Evolutionary conservation across 2,888 invertebrate species (phyloP).

Genomic region (Tenthredo mesomela): DNA sequence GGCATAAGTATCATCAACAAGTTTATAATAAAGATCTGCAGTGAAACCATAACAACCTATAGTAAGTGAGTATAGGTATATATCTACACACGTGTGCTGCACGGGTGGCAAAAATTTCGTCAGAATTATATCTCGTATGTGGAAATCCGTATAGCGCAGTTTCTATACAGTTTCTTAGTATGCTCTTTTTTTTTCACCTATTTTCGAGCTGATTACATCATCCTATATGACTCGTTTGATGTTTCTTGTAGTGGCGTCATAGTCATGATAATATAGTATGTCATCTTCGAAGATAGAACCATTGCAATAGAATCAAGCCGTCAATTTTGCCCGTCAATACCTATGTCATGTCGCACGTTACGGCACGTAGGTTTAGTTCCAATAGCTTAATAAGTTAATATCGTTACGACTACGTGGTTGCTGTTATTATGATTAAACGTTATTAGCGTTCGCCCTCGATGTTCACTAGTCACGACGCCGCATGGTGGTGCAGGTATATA

Average conservation of each 20-base stretch:
- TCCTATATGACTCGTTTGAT: neutral
- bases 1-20: neutral
- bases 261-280: neutral
- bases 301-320: slow-evolving; percentile 8
- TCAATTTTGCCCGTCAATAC: neutral
- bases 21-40: slow-evolving; percentile 11
- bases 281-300: slow-evolving; percentile 36
- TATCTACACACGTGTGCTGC: slow-evolving; percentile 5
- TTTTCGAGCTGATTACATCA: neutral
- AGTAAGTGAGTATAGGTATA: neutral
- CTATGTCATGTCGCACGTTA: neutral
- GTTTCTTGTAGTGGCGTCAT: neutral
- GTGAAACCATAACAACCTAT: neutral
- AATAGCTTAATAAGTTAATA: slow-evolving; percentile 37
- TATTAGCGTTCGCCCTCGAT: slow-evolving; percentile 43
- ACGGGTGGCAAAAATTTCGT: slow-evolving; percentile 14
- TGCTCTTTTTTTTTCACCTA: neutral
- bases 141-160: neutral
- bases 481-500: slow-evolving; percentile 2
- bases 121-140: slow-evolving; percentile 5
- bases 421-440: slow-evolving; percentile 39
- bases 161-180: neutral
- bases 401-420: slow-evolving; percentile 25
- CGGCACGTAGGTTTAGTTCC: slow-evolving; percentile 6
- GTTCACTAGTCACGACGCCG: neutral